phyloP scores from a whole-genome alignment of 1,140 invertebrate species.

The Trachelipus rathkii region DNA sequence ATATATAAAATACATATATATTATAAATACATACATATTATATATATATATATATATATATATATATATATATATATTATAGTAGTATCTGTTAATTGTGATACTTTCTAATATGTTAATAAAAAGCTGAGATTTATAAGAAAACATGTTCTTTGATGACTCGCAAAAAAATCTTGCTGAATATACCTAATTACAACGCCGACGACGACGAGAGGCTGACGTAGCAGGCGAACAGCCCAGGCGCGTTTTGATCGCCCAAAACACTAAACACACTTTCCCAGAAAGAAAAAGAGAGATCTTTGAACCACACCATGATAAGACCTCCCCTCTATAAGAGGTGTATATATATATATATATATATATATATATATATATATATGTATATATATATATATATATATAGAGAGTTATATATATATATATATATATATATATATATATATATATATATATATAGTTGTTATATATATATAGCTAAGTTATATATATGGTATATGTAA shows the following conservation, averaged over 20 bases:
- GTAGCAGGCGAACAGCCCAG: too few relatives aligned
- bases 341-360: background rate
- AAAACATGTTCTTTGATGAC: background rate
- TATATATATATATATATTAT: too few relatives aligned
- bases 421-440: constrained; percentile 17
- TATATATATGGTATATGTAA: too few relatives aligned
- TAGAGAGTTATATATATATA: constrained; percentile 1
- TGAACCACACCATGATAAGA: background rate
- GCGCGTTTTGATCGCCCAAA: constrained; percentile 1
- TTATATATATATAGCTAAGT: background rate
- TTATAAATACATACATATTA: too few relatives aligned
- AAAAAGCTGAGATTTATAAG: too few relatives aligned
- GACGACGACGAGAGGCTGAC: background rate
- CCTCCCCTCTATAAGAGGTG: background rate
- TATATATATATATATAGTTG: too few relatives aligned
- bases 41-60: too few relatives aligned
- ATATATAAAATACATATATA: too few relatives aligned
- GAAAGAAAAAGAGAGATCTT: background rate
- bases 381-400: constrained; percentile 14
- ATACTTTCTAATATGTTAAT: too few relatives aligned
- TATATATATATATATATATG: constrained; percentile 1
- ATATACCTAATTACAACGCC: background rate
- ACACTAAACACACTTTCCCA: background rate
- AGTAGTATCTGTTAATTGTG: too few relatives aligned
- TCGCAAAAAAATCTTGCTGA: background rate